Percentiles rank a stretch among this genome's conserved stretches.
Conservation (phyloP, 2,113 vertebrate genomes). For the Halichoeres trimaculatus region DNA sequence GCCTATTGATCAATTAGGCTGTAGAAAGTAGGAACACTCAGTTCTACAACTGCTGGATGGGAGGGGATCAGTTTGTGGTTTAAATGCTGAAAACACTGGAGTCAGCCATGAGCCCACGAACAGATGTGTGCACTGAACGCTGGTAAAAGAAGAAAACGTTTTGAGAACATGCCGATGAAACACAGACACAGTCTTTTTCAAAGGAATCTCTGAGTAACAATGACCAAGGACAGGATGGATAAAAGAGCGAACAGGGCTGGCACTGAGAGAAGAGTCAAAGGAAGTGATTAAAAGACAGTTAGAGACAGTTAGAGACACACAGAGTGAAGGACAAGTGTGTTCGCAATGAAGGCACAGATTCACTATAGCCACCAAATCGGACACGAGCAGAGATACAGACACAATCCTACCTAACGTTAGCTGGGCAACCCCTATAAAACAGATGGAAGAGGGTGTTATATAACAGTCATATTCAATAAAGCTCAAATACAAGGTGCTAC, state of each 20-base stretch:
- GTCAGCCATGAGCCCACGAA: slow-evolving; percentile 52
- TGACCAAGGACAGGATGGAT: slow-evolving; percentile 32
- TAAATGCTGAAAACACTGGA: slow-evolving; percentile 25
- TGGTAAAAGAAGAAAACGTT: slow-evolving; percentile 48
- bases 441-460: slow-evolving; percentile 73
- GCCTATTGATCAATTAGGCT: slow-evolving; percentile 56
- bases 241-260: slow-evolving; percentile 47
- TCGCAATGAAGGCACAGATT: slow-evolving; percentile 78
- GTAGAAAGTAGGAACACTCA: slow-evolving; percentile 16
- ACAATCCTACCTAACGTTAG: slow-evolving; percentile 86
- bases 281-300: slow-evolving; percentile 78
- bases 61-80: slow-evolving; percentile 11
- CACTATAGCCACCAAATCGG: slow-evolving; percentile 68
- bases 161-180: slow-evolving; percentile 72
- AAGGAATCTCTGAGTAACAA: slow-evolving; percentile 50
- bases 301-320: slow-evolving; percentile 71
- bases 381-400: slow-evolving; percentile 77
- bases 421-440: slow-evolving; percentile 84
- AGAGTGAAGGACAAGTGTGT: slow-evolving; percentile 68
- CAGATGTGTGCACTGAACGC: slow-evolving; percentile 57
- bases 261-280: slow-evolving; percentile 44
- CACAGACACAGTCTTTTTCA: slow-evolving; percentile 60
- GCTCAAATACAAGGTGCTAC: not conserved
- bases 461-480: slow-evolving; percentile 1
- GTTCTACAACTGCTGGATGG: slow-evolving; percentile 19